phyloP scores from a whole-genome alignment of 2,888 invertebrate genomes.

The Terebella lapidaria region DNA sequence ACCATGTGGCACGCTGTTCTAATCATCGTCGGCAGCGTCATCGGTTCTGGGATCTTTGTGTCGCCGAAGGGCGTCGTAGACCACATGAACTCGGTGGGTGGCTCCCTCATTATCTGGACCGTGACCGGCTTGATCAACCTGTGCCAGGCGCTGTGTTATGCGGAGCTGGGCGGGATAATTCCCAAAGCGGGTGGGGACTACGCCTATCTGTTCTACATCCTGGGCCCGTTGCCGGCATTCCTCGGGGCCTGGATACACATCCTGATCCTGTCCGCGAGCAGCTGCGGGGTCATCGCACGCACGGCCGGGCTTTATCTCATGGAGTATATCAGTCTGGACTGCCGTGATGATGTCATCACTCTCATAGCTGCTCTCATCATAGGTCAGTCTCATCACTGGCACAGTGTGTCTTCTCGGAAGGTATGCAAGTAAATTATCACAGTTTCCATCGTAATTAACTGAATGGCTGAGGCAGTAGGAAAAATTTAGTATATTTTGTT shows the following conservation, averaged over 20 bases:
- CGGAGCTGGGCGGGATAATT: slow-evolving; percentile 19
- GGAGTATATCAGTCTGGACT: slow-evolving; percentile 14
- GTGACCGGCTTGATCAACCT: slow-evolving; percentile 19
- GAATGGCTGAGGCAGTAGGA: no score
- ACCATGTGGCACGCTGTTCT: slow-evolving; percentile 13
- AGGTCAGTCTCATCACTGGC: no score
- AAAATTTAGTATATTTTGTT: background rate
- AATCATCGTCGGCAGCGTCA: slow-evolving; percentile 21
- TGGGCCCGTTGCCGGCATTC: slow-evolving; percentile 22
- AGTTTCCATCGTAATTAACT: background rate
- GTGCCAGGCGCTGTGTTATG: slow-evolving; percentile 21
- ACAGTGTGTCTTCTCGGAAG: background rate
- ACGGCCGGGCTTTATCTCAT: slow-evolving; percentile 20
- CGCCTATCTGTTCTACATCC: slow-evolving; percentile 19
- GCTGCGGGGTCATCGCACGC: slow-evolving; percentile 20
- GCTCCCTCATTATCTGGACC: slow-evolving; percentile 19
- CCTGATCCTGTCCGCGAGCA: slow-evolving; percentile 15
- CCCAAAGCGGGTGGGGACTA: slow-evolving; percentile 22
- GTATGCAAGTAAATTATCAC: no score
- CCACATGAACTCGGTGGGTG: slow-evolving; percentile 21
- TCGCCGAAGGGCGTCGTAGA: slow-evolving; percentile 20
- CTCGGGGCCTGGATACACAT: slow-evolving; percentile 10
- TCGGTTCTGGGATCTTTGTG: slow-evolving; percentile 22
- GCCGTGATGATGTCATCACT: slow-evolving; percentile 13
- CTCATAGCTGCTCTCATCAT: slow-evolving; percentile 15